Base-by-base conservation (phyloP, 2,797 vertebrate genomes). In the Masticophis lateralis region DNA sequence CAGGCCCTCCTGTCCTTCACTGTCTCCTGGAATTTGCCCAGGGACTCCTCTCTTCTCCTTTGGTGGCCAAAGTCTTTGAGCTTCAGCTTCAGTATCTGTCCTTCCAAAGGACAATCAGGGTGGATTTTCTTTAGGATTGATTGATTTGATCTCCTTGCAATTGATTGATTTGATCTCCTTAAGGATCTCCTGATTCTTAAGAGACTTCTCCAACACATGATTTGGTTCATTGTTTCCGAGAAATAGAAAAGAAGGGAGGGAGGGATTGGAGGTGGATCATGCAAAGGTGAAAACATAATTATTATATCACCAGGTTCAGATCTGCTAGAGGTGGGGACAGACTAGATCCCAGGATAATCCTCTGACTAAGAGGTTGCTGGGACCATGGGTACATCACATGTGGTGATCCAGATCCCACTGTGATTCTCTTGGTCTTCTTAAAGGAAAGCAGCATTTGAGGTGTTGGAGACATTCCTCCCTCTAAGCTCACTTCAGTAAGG, bases 371-470 rank as follows among this genome's bases (percentile, higher is more conserved):
- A 43, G 3, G 37, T 3, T 25, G n/a, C 8, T 74, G 2, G 27
- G 20, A 18, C 60, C 18, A 12, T 2, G 14, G 1, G 28, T 20
- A 22, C 53, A 6, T 14, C 9, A 43, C 8, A 3, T 61, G 5
- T 25, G 25, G 25, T 61, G 60, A 11, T 61, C 25, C 60, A 27
- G 60, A 61, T 27, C 60, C 9, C 60, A 61, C 9, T 61, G 1
- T 87, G n/a, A 83, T 83, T 51, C 92, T 93, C 88, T 20, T 20
- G 22, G 1, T 90, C 37, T 92, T 57, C 66, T 25, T 32, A 57
- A 74, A 83, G 28, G 37, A 57, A 25, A 79, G 13, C 0, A 0
- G 20, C 51, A 5, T 51, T 56, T 66, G 25, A 0, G 5, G 16
- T 0, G 0, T 10, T 11, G 66, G 59, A 86, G 56, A 32, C 0